Conservation (phyloP, 2,113 vertebrate genomes). For the Agelaius phoeniceus region DNA sequence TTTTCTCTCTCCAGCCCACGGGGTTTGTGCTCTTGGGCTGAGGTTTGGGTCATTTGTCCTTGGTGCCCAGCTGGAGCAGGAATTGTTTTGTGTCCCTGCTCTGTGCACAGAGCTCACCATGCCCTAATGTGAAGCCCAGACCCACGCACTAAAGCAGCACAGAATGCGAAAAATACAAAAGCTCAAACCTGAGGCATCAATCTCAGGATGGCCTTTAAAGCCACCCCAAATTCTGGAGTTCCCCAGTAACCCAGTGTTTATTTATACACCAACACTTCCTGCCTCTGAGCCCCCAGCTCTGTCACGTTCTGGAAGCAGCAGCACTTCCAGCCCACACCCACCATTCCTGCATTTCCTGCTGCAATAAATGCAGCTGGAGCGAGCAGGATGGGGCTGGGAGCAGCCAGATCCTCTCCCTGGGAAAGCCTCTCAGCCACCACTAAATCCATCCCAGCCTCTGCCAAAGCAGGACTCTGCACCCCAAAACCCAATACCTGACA, state of each 20-base stretch:
- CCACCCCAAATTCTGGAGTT: neutral
- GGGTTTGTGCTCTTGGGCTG: neutral
- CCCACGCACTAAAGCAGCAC: neutral
- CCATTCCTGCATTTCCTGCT: neutral
- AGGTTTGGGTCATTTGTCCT: neutral
- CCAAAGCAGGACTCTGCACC: too few relatives aligned
- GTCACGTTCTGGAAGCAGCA: neutral
- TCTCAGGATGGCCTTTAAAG: neutral
- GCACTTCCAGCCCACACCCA: neutral
- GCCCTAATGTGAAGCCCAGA: fast-evolving
- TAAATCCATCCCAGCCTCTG: fast-evolving
- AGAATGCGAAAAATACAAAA: neutral
- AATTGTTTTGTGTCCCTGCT: neutral
- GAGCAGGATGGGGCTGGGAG: fast-evolving
- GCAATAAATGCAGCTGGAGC: fast-evolving
- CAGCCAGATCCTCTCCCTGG: neutral
- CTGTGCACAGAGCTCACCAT: neutral
- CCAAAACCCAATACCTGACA: fast-evolving
- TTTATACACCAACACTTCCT: neutral
- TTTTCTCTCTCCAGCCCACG: neutral
- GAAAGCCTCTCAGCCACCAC: neutral
- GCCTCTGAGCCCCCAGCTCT: neutral
- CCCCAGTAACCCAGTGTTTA: neutral
- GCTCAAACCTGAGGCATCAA: neutral
- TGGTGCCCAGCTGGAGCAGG: neutral